Evolutionary conservation across 23 tunicate genomes (phyloP).

Genomic region (Trididemnum clinides): DNA sequence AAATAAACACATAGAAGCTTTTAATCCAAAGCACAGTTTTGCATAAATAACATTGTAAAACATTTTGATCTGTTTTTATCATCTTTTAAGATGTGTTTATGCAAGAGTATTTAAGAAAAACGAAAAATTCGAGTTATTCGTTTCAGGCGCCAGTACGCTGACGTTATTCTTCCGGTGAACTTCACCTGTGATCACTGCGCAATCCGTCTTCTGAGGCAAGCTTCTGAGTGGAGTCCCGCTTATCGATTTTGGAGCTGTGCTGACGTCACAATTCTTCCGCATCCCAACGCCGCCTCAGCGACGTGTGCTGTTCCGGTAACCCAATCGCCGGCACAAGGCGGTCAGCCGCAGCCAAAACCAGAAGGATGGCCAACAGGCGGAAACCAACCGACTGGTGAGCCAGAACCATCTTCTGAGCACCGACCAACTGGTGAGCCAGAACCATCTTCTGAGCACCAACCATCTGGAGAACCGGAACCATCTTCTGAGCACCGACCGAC

Average conservation of each 20-base stretch:
- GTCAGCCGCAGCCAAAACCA: neutral
- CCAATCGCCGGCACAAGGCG: slow-evolving; percentile 16
- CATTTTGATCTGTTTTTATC: no score
- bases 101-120: no score
- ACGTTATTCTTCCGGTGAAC: slow-evolving; percentile 51
- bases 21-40: no score
- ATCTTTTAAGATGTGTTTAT: no score
- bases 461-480: slow-evolving; percentile 36
- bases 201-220: slow-evolving; percentile 69
- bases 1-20: no score
- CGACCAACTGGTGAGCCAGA: slow-evolving; percentile 43
- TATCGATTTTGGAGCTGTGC: slow-evolving; percentile 93
- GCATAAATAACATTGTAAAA: no score
- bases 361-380: slow-evolving; percentile 19
- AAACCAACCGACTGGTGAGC: slow-evolving; percentile 15
- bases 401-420: slow-evolving; percentile 36
- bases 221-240: slow-evolving; percentile 72
- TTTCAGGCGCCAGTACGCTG: slow-evolving; percentile 70
- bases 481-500: neutral
- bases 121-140: no score
- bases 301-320: slow-evolving; percentile 16
- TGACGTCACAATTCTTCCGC: slow-evolving; percentile 69
- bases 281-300: slow-evolving; percentile 30
- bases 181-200: slow-evolving; percentile 61
- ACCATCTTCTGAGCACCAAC: slow-evolving; percentile 48